Evolutionary conservation across 2,888 invertebrate genomes (phyloP).

Genomic region (Hypsopygia costalis): DNA sequence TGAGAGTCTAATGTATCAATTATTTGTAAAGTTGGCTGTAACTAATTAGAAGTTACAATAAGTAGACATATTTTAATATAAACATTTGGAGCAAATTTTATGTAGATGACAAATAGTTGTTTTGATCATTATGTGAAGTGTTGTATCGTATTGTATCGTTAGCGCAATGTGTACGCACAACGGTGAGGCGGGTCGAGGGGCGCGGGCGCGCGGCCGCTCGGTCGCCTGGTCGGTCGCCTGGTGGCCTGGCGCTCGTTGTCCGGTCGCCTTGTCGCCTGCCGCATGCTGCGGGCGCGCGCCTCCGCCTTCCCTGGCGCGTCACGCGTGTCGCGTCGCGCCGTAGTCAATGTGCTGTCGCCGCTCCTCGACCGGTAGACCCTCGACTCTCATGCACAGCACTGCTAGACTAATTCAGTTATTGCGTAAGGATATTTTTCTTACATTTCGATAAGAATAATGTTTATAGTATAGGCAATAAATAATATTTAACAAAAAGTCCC

Average conservation of each 20-base stretch:
- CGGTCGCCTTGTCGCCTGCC: no score
- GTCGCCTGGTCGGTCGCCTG: no score
- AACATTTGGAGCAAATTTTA: conserved; percentile 80
- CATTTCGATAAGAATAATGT: conserved; percentile 74
- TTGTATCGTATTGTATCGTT: conserved; percentile 65
- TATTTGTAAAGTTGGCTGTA: conserved; percentile 81
- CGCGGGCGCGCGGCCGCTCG: conserved; percentile 20
- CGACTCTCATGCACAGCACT: conserved; percentile 74
- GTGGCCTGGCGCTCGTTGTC: no score
- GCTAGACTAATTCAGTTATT: conserved; percentile 77
- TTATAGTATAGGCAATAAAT: conserved; percentile 77
- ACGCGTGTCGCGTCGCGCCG: conserved; percentile 10
- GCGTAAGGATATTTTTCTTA: conserved; percentile 78
- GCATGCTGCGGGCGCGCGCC: conserved; percentile 5
- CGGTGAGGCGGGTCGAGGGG: conserved; percentile 43
- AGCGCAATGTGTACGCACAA: conserved; percentile 78
- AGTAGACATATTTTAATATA: conserved; percentile 80
- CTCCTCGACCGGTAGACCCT: conserved; percentile 40
- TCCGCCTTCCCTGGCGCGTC: conserved; percentile 3
- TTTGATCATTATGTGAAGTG: conserved; percentile 78
- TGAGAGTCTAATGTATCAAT: conserved; percentile 81
- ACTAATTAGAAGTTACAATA: conserved; percentile 79
- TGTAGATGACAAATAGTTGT: conserved; percentile 79
- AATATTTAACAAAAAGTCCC: conserved; percentile 78
- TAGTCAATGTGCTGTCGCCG: conserved; percentile 13